Percentiles rank a stretch among this genome's conserved stretches.
phyloP scores from a whole-genome alignment of 1,140 invertebrate species.

The Callitettix versicolor region DNA sequence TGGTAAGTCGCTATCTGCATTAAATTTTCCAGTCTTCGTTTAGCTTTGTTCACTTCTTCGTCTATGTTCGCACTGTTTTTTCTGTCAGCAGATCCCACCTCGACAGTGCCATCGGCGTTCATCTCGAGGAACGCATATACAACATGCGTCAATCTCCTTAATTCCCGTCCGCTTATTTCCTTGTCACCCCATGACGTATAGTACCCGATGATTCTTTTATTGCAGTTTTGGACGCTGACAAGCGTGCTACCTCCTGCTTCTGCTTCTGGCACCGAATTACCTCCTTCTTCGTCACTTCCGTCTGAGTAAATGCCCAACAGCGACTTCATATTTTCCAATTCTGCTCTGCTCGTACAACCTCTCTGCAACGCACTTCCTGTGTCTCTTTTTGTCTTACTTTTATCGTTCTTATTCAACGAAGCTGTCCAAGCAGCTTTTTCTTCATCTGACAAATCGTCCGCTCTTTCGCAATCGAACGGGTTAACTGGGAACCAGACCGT shows the following conservation, averaged over 20 bases:
- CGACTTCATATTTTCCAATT: not conserved
- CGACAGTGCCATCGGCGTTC: conserved; percentile 11
- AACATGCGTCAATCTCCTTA: conserved; percentile 18
- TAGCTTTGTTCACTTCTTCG: conserved; percentile 8
- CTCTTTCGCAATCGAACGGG: not conserved
- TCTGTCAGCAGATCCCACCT: conserved; percentile 10
- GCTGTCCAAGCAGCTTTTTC: conserved; percentile 4
- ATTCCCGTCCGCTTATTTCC: conserved; percentile 1
- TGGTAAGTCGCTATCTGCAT: conserved; percentile 3
- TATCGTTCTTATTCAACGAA: not conserved
- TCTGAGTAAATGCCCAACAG: not conserved
- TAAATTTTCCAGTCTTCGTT: conserved; percentile 8
- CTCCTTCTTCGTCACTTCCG: not conserved
- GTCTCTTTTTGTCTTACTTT: not conserved
- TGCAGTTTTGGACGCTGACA: conserved; percentile 12
- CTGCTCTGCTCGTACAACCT: not conserved
- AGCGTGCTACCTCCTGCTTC: not conserved
- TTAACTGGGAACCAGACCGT: conserved; percentile 16
- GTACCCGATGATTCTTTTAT: conserved; percentile 21
- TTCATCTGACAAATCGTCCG: not conserved
- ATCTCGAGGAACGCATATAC: conserved; percentile 23
- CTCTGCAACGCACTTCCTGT: not conserved
- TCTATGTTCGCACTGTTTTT: conserved; percentile 9
- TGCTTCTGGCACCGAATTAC: not conserved
- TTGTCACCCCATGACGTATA: conserved; percentile 20